Conservation (phyloP, 1,140 invertebrate species). For the Magallana angulata region DNA sequence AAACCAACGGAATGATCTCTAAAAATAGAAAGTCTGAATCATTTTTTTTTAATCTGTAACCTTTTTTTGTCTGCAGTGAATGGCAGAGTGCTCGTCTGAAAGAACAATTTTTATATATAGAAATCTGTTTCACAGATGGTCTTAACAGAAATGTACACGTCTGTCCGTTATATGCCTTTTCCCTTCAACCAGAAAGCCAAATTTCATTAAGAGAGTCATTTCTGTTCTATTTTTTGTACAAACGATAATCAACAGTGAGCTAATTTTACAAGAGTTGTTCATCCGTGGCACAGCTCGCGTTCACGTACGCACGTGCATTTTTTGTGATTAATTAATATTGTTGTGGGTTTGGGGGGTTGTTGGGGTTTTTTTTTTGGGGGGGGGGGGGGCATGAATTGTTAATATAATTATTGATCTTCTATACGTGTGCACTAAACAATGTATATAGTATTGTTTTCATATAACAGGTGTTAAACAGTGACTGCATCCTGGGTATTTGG, state of each 20-base stretch:
- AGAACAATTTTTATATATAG: not conserved
- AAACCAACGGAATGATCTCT: no score
- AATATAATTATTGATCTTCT: not conserved
- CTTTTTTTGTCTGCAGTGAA: no score
- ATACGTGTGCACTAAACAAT: not conserved
- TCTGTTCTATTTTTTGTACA: not conserved
- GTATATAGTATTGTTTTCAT: not conserved
- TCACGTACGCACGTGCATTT: not conserved
- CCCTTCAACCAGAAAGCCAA: not conserved
- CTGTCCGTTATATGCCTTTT: not conserved
- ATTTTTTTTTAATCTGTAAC: no score
- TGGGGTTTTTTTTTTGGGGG: no score
- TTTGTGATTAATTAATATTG: not conserved
- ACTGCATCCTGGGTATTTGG: not conserved
- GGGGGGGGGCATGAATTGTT: no score
- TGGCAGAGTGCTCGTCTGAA: no score
- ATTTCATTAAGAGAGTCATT: slow-evolving; percentile 28
- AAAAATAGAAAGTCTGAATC: no score
- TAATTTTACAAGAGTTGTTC: not conserved
- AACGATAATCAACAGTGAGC: not conserved
- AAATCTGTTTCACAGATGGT: slow-evolving; percentile 23
- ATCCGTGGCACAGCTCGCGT: not conserved
- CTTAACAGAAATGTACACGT: not conserved
- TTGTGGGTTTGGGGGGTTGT: no score
- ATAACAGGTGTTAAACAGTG: not conserved